phyloP scores from a whole-genome alignment of 2,113 vertebrate genomes.

The Limanda limanda region DNA sequence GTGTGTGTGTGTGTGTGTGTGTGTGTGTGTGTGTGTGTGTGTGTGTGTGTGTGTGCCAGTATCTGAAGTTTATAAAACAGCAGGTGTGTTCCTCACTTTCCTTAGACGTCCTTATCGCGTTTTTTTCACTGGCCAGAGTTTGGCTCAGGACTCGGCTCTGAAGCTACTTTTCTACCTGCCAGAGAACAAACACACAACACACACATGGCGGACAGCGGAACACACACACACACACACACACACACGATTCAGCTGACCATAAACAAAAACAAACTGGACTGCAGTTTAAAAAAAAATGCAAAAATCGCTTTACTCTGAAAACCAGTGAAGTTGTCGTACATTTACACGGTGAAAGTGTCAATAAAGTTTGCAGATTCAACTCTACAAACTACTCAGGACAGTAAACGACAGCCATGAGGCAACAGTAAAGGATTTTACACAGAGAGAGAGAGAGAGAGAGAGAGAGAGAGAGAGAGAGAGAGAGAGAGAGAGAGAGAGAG shows the following conservation, averaged over 20 bases:
- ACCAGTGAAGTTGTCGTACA: slow-evolving; percentile 42
- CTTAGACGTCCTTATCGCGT: slow-evolving; percentile 60
- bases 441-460: too few species aligned
- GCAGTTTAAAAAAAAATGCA: slow-evolving; percentile 59
- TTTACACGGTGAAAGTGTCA: slow-evolving; percentile 43
- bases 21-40: too few species aligned
- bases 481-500: too few species aligned
- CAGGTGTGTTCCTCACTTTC: slow-evolving; percentile 55
- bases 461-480: too few species aligned
- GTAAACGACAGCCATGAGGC: slow-evolving; percentile 35
- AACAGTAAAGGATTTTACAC: slow-evolving; percentile 20
- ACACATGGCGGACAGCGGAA: too few species aligned
- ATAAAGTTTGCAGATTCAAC: slow-evolving; percentile 43
- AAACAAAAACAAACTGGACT: slow-evolving; percentile 6
- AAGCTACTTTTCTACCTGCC: slow-evolving; percentile 36
- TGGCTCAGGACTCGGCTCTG: slow-evolving; percentile 47
- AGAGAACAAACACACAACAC: background rate
- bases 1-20: too few species aligned
- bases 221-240: background rate
- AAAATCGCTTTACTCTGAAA: slow-evolving; percentile 70
- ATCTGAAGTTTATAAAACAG: slow-evolving; percentile 56
- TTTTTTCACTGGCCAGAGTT: slow-evolving; percentile 31
- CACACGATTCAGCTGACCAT: background rate
- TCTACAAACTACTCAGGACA: slow-evolving; percentile 6
- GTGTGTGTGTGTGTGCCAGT: too few species aligned